These are phyloP conservation scores for Hoplodrina ambigua DNA, from an alignment of 2,888 invertebrate genomes.

Conservation along the genomic window DNA sequence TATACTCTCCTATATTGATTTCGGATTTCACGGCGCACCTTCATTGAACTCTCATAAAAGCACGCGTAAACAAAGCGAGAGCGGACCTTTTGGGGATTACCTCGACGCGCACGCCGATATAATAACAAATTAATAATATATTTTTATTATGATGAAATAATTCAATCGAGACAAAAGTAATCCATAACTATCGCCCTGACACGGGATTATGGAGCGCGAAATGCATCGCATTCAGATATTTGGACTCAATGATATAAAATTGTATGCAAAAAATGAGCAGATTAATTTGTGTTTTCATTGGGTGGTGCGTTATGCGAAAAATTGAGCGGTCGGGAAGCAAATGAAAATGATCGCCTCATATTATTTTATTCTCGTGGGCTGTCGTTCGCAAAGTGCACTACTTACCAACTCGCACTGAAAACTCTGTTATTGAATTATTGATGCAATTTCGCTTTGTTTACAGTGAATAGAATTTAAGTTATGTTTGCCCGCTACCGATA, in stretches of 20 bases:
- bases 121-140: conserved; percentile 72
- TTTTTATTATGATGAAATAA: conserved; percentile 83
- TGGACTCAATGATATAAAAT: conserved; percentile 88
- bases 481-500: conserved; percentile 38
- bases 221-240: conserved; percentile 85
- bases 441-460: conserved; percentile 60
- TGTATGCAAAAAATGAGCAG: conserved; percentile 89
- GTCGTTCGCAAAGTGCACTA: conserved; percentile 78
- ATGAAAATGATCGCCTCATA: conserved; percentile 86
- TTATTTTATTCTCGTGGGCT: conserved; percentile 82
- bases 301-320: conserved; percentile 89
- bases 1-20: conserved; percentile 83
- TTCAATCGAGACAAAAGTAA: conserved; percentile 84
- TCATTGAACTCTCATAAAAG: conserved; percentile 70
- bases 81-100: conserved; percentile 74
- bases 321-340: conserved; percentile 85
- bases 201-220: conserved; percentile 82
- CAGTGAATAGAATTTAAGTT: conserved; percentile 51
- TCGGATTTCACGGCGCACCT: conserved; percentile 80
- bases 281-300: conserved; percentile 90
- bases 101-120: conserved; percentile 63
- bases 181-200: conserved; percentile 85
- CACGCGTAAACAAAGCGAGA: conserved; percentile 75
- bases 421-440: conserved; percentile 58
- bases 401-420: conserved; percentile 60